Conservation (phyloP, 2,888 invertebrate genomes). For the Drosophila mulleri region DNA sequence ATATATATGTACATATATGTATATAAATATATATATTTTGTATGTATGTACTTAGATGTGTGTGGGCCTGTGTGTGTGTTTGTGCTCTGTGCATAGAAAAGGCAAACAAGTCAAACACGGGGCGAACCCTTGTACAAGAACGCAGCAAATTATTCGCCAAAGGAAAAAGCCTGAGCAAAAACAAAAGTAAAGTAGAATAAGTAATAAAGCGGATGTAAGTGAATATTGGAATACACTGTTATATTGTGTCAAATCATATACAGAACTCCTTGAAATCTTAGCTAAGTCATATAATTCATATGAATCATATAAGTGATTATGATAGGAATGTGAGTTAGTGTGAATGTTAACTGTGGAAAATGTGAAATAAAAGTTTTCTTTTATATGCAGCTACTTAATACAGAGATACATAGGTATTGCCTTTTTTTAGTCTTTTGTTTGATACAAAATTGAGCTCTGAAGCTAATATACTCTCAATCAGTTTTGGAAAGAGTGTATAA, state of each 20-base stretch:
- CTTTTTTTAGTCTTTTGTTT: neutral
- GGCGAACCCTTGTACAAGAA: constrained; percentile 51
- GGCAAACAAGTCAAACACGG: constrained; percentile 34
- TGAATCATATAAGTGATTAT: too few species aligned
- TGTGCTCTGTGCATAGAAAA: constrained; percentile 9
- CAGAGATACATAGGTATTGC: too few species aligned
- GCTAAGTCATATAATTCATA: neutral
- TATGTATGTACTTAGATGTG: neutral
- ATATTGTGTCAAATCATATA: too few species aligned
- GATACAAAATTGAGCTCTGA: neutral
- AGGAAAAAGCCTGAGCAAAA: constrained; percentile 36
- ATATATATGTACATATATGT: neutral
- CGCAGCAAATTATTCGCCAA: constrained; percentile 47
- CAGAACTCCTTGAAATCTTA: neutral
- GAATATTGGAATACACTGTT: constrained; percentile 3
- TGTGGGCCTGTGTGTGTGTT: neutral
- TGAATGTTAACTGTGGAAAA: too few species aligned
- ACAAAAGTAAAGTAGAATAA: constrained; percentile 23
- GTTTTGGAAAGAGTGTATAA: constrained; percentile 4
- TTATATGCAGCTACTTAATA: too few species aligned
- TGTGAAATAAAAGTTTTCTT: too few species aligned
- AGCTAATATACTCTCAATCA: constrained; percentile 3
- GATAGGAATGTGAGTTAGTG: too few species aligned
- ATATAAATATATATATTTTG: neutral
- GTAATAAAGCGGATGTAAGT: neutral